A percentile compares a stretch with the other conserved stretches of the same genome.
These are phyloP conservation scores for Sphenodon punctatus DNA, from an alignment of 2,797 vertebrate species.

Conservation along the genomic window DNA sequence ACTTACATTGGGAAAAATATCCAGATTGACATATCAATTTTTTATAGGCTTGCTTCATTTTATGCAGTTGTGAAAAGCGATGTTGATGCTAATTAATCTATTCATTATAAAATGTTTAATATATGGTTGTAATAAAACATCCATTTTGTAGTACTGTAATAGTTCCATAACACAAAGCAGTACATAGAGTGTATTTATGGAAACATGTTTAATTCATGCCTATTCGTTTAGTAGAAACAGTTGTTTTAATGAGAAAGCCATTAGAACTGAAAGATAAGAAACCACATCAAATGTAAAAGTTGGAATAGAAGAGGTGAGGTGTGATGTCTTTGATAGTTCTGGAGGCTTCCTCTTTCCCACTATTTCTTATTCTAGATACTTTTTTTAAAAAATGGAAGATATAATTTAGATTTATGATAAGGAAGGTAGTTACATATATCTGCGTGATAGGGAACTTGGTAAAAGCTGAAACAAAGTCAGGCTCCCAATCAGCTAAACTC, in stretches of 20 bases:
- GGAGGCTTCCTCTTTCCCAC: neutral
- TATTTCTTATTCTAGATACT: neutral
- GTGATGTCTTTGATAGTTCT: too few species aligned
- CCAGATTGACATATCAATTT: too few species aligned
- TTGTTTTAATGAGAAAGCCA: neutral
- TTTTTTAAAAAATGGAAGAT: neutral
- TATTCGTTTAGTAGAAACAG: neutral
- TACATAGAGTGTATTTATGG: neutral
- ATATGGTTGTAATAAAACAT: neutral
- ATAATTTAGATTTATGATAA: neutral
- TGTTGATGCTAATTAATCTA: neutral
- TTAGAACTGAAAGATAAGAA: neutral
- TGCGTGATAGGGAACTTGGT: neutral
- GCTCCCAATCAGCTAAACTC: neutral
- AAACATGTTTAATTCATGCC: neutral
- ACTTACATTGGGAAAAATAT: too few species aligned
- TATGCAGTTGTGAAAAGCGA: neutral
- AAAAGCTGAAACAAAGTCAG: neutral
- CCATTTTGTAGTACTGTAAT: neutral
- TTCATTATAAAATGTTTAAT: neutral
- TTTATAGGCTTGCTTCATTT: neutral
- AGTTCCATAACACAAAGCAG: neutral
- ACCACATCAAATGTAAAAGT: neutral
- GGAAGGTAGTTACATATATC: neutral
- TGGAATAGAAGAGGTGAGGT: neutral